A percentile compares a stretch with the other conserved stretches of the same genome.
Evolutionary conservation across 2,113 vertebrate genomes (phyloP).

Genomic region (Channa argus): DNA sequence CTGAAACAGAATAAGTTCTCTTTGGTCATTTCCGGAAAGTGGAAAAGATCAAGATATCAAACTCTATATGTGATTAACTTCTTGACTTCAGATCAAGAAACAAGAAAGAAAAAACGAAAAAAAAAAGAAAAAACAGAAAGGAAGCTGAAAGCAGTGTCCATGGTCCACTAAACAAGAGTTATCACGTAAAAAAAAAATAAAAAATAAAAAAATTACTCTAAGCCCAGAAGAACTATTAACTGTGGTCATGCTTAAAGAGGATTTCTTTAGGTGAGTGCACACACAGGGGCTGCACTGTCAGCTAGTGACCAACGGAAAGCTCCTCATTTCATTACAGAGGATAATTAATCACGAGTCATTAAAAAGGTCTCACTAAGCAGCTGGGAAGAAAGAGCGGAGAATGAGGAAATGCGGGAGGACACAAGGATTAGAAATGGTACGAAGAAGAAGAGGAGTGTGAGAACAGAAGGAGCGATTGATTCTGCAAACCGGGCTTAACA

Average conservation of each 20-base stretch:
- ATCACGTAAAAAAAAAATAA: too few species aligned
- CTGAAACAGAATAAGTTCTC: background rate
- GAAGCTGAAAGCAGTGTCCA: background rate
- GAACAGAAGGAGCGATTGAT: background rate
- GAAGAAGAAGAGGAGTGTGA: background rate
- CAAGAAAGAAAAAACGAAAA: background rate
- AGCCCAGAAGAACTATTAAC: slow-evolving; percentile 38
- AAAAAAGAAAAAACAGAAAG: background rate
- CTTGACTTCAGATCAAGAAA: too few species aligned
- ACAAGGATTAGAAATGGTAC: background rate
- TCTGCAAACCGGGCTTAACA: slow-evolving; percentile 1
- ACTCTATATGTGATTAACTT: too few species aligned
- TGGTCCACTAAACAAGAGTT: too few species aligned
- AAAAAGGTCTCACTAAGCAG: slow-evolving; percentile 6
- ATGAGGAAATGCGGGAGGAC: background rate
- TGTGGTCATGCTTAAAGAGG: slow-evolving; percentile 34
- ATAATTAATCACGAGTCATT: slow-evolving; percentile 41
- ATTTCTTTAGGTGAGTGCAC: slow-evolving; percentile 15
- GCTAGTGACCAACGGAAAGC: slow-evolving; percentile 14
- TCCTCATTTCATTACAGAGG: slow-evolving; percentile 47
- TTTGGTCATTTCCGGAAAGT: background rate
- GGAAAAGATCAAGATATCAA: background rate
- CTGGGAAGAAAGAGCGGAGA: background rate
- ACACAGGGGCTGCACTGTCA: slow-evolving; percentile 13
- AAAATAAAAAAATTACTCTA: too few species aligned